Percentiles rank a stretch among this genome's conserved stretches.
Evolutionary conservation across 2,797 vertebrate genomes (phyloP).

Genomic region (Brachymystax lenok): DNA sequence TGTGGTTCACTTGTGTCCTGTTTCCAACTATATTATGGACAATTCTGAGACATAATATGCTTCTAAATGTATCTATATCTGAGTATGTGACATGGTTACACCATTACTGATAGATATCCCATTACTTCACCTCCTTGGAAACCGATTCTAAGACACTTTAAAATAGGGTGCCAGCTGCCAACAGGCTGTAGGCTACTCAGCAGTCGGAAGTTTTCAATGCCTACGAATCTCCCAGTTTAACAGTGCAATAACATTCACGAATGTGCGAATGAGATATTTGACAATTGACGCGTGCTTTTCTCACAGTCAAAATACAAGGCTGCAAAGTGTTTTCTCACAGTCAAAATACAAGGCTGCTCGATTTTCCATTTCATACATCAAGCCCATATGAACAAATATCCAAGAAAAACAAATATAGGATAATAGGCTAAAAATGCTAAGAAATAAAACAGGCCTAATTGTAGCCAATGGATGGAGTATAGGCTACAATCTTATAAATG

Average conservation of each 20-base stretch:
- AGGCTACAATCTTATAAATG: not conserved
- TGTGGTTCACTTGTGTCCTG: not conserved
- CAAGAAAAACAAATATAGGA: not conserved
- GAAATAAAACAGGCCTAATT: too few species aligned
- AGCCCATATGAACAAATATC: not conserved
- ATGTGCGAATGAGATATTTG: constrained; percentile 29
- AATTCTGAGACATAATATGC: constrained; percentile 30
- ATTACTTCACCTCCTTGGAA: constrained; percentile 60
- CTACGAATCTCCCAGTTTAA: constrained; percentile 33
- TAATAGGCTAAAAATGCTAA: too few species aligned
- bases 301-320: constrained; percentile 1
- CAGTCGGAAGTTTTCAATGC: constrained; percentile 50
- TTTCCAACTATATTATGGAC: not conserved
- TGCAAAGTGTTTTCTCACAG: not conserved
- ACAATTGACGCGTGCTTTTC: not conserved
- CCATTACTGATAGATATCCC: constrained; percentile 46
- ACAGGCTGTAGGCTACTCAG: constrained; percentile 39
- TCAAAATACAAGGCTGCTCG: not conserved
- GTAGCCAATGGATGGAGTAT: not conserved
- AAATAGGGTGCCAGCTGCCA: constrained; percentile 61
- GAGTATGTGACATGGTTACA: constrained; percentile 42
- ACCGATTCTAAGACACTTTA: constrained; percentile 42
- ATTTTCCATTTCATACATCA: not conserved
- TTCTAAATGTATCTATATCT: constrained; percentile 51
- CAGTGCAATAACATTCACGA: constrained; percentile 28